Evolutionary conservation across 2,888 invertebrate species (phyloP).

Genomic region (Andrena bicolor): DNA sequence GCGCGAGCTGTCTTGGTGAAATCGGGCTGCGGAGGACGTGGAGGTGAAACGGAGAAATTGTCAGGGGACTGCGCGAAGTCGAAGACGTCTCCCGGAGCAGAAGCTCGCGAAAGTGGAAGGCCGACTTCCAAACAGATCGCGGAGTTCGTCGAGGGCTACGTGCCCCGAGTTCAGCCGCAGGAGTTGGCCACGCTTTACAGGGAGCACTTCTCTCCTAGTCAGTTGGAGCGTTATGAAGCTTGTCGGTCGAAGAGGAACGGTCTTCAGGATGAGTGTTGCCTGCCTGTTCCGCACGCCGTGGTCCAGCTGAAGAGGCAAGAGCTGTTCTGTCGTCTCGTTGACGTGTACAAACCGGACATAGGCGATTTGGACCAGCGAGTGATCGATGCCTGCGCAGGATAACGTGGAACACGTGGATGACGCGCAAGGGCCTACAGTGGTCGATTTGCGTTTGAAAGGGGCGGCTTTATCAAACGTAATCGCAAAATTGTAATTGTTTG

Average conservation of each 20-base stretch:
- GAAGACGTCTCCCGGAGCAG: not conserved
- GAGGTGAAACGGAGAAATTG: no score
- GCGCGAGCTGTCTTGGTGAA: not conserved
- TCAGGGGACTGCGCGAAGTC: not conserved
- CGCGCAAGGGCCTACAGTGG: not conserved
- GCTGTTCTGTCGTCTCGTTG: not conserved
- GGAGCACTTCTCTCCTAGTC: constrained; percentile 56
- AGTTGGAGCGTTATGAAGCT: constrained; percentile 61
- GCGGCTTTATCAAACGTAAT: not conserved
- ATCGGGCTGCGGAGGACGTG: not conserved
- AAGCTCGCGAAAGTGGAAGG: not conserved
- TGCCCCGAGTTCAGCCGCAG: constrained; percentile 31
- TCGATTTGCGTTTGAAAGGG: constrained; percentile 13
- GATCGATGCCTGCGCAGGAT: not conserved
- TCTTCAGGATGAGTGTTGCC: constrained; percentile 73
- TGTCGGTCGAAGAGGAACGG: constrained; percentile 74
- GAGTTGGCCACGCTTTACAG: constrained; percentile 61
- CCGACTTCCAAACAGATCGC: not conserved
- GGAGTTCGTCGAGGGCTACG: not conserved
- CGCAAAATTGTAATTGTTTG: not conserved
- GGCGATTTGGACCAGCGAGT: not conserved
- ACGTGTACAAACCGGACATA: not conserved
- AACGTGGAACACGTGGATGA: not conserved
- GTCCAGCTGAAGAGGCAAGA: constrained; percentile 50
- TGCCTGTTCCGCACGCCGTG: constrained; percentile 58